phyloP scores from a whole-genome alignment of 2,797 vertebrate genomes.

The Phoebastria nigripes region DNA sequence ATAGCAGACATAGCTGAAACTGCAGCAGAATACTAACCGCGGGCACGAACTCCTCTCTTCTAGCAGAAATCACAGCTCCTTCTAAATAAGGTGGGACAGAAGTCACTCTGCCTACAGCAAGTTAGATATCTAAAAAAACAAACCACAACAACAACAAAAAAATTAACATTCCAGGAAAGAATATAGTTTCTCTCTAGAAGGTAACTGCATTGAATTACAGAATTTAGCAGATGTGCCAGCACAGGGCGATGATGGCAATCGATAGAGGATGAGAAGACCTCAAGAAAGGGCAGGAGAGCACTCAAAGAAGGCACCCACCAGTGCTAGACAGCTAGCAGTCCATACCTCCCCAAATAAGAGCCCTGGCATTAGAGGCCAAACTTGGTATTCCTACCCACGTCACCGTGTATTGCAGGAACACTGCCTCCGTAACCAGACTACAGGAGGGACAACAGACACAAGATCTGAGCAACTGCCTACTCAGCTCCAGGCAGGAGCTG shows the following conservation, averaged over 20 bases:
- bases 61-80: not conserved
- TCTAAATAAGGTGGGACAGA: not conserved
- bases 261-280: not conserved
- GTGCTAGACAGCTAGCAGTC: not conserved
- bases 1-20: not conserved
- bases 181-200: not conserved
- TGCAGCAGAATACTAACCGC: not conserved
- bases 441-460: fast-evolving
- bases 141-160: not conserved
- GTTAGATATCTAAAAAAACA: not conserved
- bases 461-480: fast-evolving
- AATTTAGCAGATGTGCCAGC: not conserved
- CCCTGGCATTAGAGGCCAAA: not conserved
- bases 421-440: fast-evolving
- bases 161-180: not conserved
- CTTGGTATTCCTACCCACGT: not conserved
- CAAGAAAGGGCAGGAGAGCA: not conserved
- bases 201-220: not conserved
- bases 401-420: not conserved
- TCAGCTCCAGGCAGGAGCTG: not conserved
- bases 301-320: not conserved
- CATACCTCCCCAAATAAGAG: not conserved
- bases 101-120: not conserved
- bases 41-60: not conserved
- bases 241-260: fast-evolving